These are phyloP conservation scores for Pycnonotus jocosus DNA, from an alignment of 2,113 vertebrate genomes.

Conservation along the genomic window DNA sequence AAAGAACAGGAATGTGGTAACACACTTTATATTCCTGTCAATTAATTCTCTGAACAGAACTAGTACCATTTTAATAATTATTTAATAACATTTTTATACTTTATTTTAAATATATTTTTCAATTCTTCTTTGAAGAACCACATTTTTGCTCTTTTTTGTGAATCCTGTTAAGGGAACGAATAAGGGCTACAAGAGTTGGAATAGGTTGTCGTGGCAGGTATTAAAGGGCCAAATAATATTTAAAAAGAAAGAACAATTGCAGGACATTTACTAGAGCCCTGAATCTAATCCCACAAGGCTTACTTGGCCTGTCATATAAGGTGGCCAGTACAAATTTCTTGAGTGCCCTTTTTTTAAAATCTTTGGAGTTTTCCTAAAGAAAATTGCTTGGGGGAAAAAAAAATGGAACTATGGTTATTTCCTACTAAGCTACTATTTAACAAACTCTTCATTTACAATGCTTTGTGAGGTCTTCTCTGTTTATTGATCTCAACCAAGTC, in stretches of 20 bases:
- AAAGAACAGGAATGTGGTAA: background rate
- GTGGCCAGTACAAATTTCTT: background rate
- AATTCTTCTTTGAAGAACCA: background rate
- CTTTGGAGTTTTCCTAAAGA: background rate
- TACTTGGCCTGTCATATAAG: background rate
- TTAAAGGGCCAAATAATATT: background rate
- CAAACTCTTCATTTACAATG: background rate
- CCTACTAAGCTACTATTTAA: background rate
- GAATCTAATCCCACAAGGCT: background rate
- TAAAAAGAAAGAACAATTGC: background rate
- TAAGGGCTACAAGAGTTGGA: background rate
- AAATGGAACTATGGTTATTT: background rate
- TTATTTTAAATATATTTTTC: background rate
- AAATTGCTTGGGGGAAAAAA: background rate
- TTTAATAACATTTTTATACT: background rate
- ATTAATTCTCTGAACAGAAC: background rate
- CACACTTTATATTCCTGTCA: background rate
- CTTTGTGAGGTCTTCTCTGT: background rate
- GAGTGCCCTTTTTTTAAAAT: background rate
- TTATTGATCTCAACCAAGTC: background rate
- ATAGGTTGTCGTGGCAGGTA: background rate
- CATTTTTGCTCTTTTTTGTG: background rate
- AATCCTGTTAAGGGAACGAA: background rate
- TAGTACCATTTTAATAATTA: background rate
- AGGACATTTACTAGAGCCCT: background rate